Percentiles rank a stretch among this genome's conserved stretches.
These are phyloP conservation scores for Erythrolamprus reginae DNA, from an alignment of 2,113 vertebrate species.

Conservation along the genomic window DNA sequence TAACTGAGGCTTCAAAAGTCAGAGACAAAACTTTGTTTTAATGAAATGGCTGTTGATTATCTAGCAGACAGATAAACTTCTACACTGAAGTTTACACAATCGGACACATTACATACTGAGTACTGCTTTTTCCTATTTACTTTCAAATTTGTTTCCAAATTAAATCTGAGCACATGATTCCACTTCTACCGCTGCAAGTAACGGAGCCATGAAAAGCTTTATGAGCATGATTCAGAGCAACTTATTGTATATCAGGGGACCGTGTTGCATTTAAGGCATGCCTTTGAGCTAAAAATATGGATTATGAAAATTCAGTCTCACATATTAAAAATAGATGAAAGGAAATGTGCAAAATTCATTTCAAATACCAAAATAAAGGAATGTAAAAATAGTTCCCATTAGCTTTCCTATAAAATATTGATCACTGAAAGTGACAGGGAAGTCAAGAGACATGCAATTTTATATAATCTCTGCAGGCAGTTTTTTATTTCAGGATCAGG, in stretches of 20 bases:
- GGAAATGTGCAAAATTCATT: slow-evolving; percentile 28
- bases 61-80: not conserved
- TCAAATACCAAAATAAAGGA: slow-evolving; percentile 36
- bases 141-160: not conserved
- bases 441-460: slow-evolving; percentile 23
- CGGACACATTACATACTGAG: not conserved
- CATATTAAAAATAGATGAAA: slow-evolving; percentile 34
- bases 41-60: not conserved
- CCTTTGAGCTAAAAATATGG: slow-evolving; percentile 20
- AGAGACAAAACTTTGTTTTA: not conserved
- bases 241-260: not conserved
- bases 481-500: not conserved
- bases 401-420: slow-evolving; percentile 24
- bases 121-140: not conserved
- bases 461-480: slow-evolving; percentile 6
- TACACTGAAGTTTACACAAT: not conserved
- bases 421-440: slow-evolving; percentile 21
- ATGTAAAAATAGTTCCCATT: slow-evolving; percentile 34
- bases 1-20: not conserved
- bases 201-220: not conserved
- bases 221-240: not conserved
- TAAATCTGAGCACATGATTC: not conserved
- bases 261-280: slow-evolving; percentile 3
- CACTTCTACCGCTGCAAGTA: not conserved
- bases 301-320: slow-evolving; percentile 25